phyloP scores from a whole-genome alignment of 2,888 invertebrate genomes.

The Pediacus dermestoides region DNA sequence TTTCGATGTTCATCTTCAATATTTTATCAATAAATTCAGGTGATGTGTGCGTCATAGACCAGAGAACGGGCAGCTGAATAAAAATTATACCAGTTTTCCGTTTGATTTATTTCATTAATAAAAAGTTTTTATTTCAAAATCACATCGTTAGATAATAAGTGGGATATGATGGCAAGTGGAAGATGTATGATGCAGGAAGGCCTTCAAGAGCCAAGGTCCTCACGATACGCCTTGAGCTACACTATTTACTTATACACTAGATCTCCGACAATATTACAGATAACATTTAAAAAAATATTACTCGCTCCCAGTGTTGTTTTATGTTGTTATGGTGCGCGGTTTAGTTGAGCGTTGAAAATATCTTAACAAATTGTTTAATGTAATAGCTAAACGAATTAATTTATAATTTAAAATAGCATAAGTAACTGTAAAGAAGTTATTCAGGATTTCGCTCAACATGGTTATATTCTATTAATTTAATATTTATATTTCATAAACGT shows the following conservation, averaged over 20 bases:
- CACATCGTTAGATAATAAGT: conserved; percentile 31
- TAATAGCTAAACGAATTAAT: conserved; percentile 7
- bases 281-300: conserved; percentile 26
- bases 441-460: neutral
- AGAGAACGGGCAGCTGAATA: no score
- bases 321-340: conserved; percentile 14
- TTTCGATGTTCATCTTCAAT: conserved; percentile 16
- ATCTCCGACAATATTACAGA: conserved; percentile 31
- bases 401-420: conserved; percentile 5
- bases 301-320: conserved; percentile 13
- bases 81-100: no score
- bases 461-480: no score
- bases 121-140: conserved; percentile 23
- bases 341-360: conserved; percentile 18
- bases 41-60: no score
- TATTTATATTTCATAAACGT: no score
- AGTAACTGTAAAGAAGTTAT: conserved; percentile 1
- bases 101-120: conserved; percentile 25
- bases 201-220: conserved; percentile 42
- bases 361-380: conserved; percentile 20
- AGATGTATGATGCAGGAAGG: conserved; percentile 42
- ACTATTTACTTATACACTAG: conserved; percentile 19
- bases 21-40: conserved; percentile 14
- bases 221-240: conserved; percentile 35
- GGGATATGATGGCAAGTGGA: conserved; percentile 35